Evolutionary conservation across 2,888 invertebrate genomes (phyloP), one percentile per base, ranked within the genome.

Genomic region (Oxyteleia sp.): DNA sequence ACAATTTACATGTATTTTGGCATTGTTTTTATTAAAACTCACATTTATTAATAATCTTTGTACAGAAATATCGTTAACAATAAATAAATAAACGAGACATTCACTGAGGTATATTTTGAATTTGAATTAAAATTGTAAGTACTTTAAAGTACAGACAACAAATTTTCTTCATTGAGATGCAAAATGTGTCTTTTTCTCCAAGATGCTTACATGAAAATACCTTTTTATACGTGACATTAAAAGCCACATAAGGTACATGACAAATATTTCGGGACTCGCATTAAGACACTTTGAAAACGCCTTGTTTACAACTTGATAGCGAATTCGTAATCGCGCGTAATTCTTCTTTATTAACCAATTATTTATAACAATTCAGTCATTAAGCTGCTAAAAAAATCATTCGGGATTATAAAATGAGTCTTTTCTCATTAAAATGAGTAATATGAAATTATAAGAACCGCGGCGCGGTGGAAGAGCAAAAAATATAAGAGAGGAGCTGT

Each of bases 381-480:
- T 57, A 64, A 49, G 38, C 53, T 16, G 16, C 23, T 15, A 38
- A 68, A 57, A 49, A 71, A 57, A 35, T 23, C 15, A 49, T 38
- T 45, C 11, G 35, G 10, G 15, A 57, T 23, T 49, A 49, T 18
- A 20, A 23, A 49, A 49, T 57, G 41, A 26, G 53, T 38, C 41
- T 75, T 57, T 75, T 41, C 45, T 57, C 76, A 68, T 76, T 68
- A 66, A 69, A 53, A 68, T 38, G 71, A 59, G 20, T 59, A 71
- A 71, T 43, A 13, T 35, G 38, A 29, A 63, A 69, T 53, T 53
- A 69, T 53, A 69, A 63, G 63, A 68, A 26, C 10, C 41, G 64
- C 7, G 5, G 13, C 11, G 20, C 13, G 41, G 26, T 7, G 26
- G 38, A 35, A 43, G 47, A 32, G 0, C 26, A 55, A 45, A 43